Base-by-base conservation (phyloP, 2,888 invertebrate genomes). In the Matsumyia berberina region DNA sequence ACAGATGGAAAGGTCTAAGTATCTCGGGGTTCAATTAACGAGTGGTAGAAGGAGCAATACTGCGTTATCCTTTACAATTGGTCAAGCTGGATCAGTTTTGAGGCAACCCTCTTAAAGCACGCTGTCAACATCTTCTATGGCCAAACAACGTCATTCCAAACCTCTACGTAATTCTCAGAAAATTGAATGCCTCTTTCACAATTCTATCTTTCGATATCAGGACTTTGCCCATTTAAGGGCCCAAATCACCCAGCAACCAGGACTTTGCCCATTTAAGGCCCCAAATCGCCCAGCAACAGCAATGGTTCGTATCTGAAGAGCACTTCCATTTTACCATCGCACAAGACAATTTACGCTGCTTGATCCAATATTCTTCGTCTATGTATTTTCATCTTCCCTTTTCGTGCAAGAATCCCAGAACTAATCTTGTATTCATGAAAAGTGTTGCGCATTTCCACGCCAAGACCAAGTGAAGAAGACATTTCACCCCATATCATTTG, bases 381-480 rank as follows among this genome's bases (percentile, higher is more conserved):
- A 24, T n/a, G n/a, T n/a, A n/a, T n/a, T n/a, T n/a, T n/a, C 44
- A 58, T 53, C 69, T 49, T 24, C 24, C 4, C 24, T 24, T 4
- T 24, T 70, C 85, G 85, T 85, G 85, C 42, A 70, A 17, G 80
- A 80, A 85, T 85, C 76, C 80, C 85, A 80, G 19, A 80, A 85
- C 74, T 85, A 85, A 85, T 85, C 70, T 80, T 42, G 74, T 80
- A 80, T 85, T 80, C 79, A 79, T 79, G 58, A 74, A 80, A 76
- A 80, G 85, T 85, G 85, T 85, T 85, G 85, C 85, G 80, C 85
- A 80, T 76, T 85, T 80, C 74, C 35, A 80, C 66, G 64, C 62
- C 69, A 79, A 70, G 42, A 64, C 35, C 44, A 44, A n/a, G 44
- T 9, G 42, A 58, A 55, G 39, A 42, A 7, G 24, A 19, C 44